Evolutionary conservation across 2,888 invertebrate genomes (phyloP), one percentile per base, ranked within the genome.

Genomic region (Rugalucina vietnamica): DNA sequence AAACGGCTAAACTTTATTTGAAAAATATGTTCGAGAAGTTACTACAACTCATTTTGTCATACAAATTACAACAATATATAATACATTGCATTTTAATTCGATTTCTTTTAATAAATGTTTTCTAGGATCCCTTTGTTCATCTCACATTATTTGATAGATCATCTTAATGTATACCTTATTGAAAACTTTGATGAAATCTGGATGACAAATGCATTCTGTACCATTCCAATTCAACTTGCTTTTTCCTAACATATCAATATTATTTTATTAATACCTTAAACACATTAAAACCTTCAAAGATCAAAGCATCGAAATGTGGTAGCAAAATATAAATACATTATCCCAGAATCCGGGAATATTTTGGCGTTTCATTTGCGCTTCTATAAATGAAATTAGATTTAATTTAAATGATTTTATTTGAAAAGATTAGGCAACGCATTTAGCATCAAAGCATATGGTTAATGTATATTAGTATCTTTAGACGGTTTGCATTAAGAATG

Each of bases 211-310:
- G 65, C 34, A 34, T 65, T 65, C 34, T 32, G 65, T 65, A 65
- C 65, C 65, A 65, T 34, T 21, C 65, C 18, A 34, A 18, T 65
- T 34, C 21, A 4, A 34, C 14, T 4, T 12, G 8, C 8, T 18
- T 43, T 43, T 12, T 18, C 12, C 32, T 1, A 65, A 65, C 21
- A 65, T 21, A 65, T 34, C 34, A 3, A 65, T 65, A 65, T 29
- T 5, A 65, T 65, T 65, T 65, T 29, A 65, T 65, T 65, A 34
- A 65, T 65, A 24, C 18, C 34, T 65, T 65, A 65, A 65, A 34
- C 65, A 65, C 65, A 65, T 65, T 65, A 65, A 65, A 4, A 65
- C 65, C 65, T 5, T 34, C 65, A 34, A 5, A 65, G 65, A 65
- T 65, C 65, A 65, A 65, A 65, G 65, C 12, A 10, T 4, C 43